phyloP scores from a whole-genome alignment of 2,888 invertebrate genomes.

The Brachynemurus nebulosus region DNA sequence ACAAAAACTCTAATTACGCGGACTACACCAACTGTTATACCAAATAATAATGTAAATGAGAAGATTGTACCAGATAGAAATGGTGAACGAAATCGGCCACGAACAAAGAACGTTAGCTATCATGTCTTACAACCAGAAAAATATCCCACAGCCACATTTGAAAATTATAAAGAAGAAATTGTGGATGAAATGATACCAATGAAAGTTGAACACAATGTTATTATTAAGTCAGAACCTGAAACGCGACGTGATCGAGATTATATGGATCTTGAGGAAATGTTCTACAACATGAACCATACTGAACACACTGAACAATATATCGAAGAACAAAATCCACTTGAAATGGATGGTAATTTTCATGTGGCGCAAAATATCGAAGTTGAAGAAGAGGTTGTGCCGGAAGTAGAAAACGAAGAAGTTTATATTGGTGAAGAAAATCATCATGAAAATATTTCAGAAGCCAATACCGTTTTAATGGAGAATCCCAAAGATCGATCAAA shows the following conservation, averaged over 20 bases:
- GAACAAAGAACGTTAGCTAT: slow-evolving; percentile 51
- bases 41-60: slow-evolving; percentile 20
- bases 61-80: slow-evolving; percentile 23
- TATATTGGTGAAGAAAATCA: slow-evolving; percentile 6
- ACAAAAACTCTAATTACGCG: slow-evolving; percentile 42
- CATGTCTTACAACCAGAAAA: slow-evolving; percentile 40
- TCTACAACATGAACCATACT: slow-evolving; percentile 8
- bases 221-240: slow-evolving; percentile 18
- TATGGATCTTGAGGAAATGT: slow-evolving; percentile 22
- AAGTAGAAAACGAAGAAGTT: slow-evolving; percentile 9
- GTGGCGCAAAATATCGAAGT: slow-evolving; percentile 10
- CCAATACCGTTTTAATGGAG: background rate
- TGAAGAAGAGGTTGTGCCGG: slow-evolving; percentile 4
- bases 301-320: too few species aligned
- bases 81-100: slow-evolving; percentile 39
- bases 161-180: slow-evolving; percentile 23
- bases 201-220: slow-evolving; percentile 10
- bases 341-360: slow-evolving; percentile 5
- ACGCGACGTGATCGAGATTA: slow-evolving; percentile 19
- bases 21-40: slow-evolving; percentile 32
- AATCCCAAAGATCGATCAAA: background rate
- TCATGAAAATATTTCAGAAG: background rate
- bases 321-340: slow-evolving; percentile 8
- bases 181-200: slow-evolving; percentile 24
- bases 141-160: slow-evolving; percentile 38